Base-by-base conservation (phyloP, 2,888 invertebrate species). In the Leptopilina syphax region DNA sequence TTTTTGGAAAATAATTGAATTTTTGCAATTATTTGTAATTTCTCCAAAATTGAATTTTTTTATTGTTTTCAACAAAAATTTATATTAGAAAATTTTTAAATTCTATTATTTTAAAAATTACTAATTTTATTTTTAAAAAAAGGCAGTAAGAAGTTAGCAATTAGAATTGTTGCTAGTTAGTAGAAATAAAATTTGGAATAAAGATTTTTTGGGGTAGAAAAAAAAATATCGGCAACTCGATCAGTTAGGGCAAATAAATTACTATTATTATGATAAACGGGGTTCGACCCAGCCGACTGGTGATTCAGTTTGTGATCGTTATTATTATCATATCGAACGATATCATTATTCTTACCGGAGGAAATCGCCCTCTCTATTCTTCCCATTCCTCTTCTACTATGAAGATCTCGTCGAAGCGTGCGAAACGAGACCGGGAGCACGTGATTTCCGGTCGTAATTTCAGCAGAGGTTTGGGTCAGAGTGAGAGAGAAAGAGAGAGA, bases 381-480 rank as follows among this genome's bases (percentile, higher is more conserved):
- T 70, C 80, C 77, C 80, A 79, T 77, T 57, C 70, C 77, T 65
- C 68, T 82, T 44, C 12, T 65, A 63, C 80, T 63, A 76, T 76
- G 80, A 82, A 77, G 76, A 79, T 81, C 77, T 83, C 79, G 79
- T 41, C 77, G 78, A 77, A 76, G 83, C 82, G 82, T 79, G 79
- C 80, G 80, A 76, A 81, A 80, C 81, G 80, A 78, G 81, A 83
- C 73, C 77, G 67, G 81, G 76, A 77, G 82, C 85, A 82, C 84
- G 84, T 84, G 86, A 86, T 86, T 86, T 82, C 85, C 81, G 81
- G 73, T 86, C 84, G 84, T 86, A 85, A 85, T 86, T 85, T 85
- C 78, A 80, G 76, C 79, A 81, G 78, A 84, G 86, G 82, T 82
- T 34, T 84, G 81, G 80, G 82, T 82, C 79, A 81, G 77, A 77